Evolutionary conservation across 30 jellyfish, hydroid and myxozoan genomes (phyloP).

Genomic region (Hydractinia symbiolongicarpus): DNA sequence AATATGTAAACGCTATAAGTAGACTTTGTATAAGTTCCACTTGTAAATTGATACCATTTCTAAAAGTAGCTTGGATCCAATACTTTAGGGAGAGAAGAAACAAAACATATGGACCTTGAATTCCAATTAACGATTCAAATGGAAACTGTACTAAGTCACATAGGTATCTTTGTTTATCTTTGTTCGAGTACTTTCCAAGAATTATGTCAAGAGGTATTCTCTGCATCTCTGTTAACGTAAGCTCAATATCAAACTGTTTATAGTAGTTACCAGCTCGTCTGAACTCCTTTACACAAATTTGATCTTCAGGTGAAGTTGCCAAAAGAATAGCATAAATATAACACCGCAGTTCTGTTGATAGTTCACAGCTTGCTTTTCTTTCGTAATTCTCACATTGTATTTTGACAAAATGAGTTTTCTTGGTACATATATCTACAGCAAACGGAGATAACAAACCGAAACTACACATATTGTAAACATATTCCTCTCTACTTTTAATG

Average conservation of each 20-base stretch:
- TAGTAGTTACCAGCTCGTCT: not conserved
- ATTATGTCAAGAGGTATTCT: not conserved
- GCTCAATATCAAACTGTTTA: not conserved
- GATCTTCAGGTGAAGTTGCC: not conserved
- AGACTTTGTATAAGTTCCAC: not conserved
- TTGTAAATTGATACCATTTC: not conserved
- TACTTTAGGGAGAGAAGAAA: not conserved
- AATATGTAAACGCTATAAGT: not conserved
- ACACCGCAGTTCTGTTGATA: slow-evolving; percentile 13
- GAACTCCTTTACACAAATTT: not conserved
- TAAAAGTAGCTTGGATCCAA: not conserved
- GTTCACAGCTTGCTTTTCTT: not conserved
- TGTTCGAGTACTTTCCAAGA: not conserved
- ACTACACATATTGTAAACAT: not conserved
- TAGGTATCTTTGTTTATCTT: not conserved
- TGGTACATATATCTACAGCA: slow-evolving; percentile 13
- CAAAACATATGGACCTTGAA: not conserved
- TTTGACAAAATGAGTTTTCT: not conserved
- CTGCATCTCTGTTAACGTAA: not conserved
- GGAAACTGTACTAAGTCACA: slow-evolving; percentile 1
- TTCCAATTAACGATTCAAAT: not conserved
- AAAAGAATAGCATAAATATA: not conserved
- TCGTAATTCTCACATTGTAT: slow-evolving; percentile 27
- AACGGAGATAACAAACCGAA: slow-evolving; percentile 1
- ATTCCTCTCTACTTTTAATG: not conserved